Percentiles rank a stretch among this genome's conserved stretches.
These are phyloP conservation scores for Tokudaia tokunoshimensis DNA, from an alignment of 2,797 vertebrate species.

Conservation along the genomic window DNA sequence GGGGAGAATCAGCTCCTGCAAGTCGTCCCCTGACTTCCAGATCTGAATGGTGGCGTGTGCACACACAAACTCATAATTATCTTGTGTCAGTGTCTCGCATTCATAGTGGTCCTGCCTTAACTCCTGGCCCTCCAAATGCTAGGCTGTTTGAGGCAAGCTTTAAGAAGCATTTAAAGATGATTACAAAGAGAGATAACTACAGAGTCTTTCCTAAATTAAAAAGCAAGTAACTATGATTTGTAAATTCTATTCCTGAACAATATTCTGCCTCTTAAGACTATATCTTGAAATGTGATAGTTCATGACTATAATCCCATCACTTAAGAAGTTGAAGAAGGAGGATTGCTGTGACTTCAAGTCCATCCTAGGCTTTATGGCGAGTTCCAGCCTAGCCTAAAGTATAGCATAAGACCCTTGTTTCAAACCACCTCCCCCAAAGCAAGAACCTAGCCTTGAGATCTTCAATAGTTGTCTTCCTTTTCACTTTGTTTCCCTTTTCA, in stretches of 20 bases:
- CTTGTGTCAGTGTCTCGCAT: neutral
- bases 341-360: neutral
- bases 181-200: constrained; percentile 13
- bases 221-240: neutral
- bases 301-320: neutral
- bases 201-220: neutral
- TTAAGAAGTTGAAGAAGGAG: neutral
- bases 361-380: neutral
- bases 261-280: neutral
- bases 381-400: neutral
- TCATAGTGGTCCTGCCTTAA: neutral
- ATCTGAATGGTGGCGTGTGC: neutral
- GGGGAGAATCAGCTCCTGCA: neutral
- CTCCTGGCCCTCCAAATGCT: neutral
- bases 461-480: neutral
- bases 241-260: neutral
- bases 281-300: neutral
- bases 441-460: neutral
- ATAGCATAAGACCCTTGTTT: neutral
- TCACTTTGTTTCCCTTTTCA: neutral
- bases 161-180: neutral
- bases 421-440: neutral
- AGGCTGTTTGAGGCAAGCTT: neutral
- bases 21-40: neutral
- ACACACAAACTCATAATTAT: neutral